Conservation (phyloP, 2,797 vertebrate genomes). For the Enteromius treurensis region DNA sequence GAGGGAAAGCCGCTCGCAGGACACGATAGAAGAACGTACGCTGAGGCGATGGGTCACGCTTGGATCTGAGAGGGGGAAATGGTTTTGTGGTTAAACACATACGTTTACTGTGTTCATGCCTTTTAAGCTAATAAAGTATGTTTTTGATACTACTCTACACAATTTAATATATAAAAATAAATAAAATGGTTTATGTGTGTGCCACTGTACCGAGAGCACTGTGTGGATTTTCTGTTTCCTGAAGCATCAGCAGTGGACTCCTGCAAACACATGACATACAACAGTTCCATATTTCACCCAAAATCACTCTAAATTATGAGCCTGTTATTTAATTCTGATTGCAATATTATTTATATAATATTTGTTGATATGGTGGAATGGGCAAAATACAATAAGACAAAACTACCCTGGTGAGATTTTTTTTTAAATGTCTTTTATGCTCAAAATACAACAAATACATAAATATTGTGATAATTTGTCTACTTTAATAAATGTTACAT, state of each 20-base stretch:
- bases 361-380: neutral
- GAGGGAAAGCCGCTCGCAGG: slow-evolving; percentile 84
- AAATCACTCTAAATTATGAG: neutral
- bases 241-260: slow-evolving; percentile 31
- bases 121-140: neutral
- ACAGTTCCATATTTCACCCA: neutral
- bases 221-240: neutral
- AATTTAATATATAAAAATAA: neutral
- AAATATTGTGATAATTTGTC: neutral
- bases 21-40: slow-evolving; percentile 87
- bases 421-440: neutral
- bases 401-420: neutral
- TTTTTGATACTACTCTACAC: neutral
- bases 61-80: slow-evolving; percentile 69
- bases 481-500: neutral
- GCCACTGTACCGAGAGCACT: slow-evolving; percentile 41
- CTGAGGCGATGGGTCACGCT: slow-evolving; percentile 64
- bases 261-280: slow-evolving; percentile 42
- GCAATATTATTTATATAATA: neutral
- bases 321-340: neutral
- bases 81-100: neutral
- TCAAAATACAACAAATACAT: neutral
- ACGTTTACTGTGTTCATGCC: neutral
- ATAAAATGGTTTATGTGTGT: neutral
- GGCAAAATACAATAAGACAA: too few species aligned